Evolutionary conservation across 2,797 vertebrate species (phyloP), one percentile per base, ranked within the genome.

Genomic region (Oreortyx pictus): DNA sequence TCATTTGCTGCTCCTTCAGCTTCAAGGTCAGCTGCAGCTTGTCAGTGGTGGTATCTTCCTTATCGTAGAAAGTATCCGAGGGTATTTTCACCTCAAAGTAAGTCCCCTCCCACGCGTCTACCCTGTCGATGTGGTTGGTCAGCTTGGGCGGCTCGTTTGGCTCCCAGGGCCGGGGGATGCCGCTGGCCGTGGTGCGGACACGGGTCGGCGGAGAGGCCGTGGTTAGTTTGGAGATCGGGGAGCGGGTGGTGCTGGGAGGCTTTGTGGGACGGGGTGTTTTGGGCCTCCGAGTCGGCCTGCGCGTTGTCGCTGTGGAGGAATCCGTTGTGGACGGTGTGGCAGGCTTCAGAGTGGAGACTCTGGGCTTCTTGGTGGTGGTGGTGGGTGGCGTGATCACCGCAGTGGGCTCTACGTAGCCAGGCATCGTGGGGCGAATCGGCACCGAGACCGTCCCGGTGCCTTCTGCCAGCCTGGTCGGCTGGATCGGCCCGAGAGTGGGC

Each of bases 11-110:
- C 49, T 98, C 98, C 50, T 98, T 98, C 59, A 98, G 98, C 92
- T 98, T 99, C 96, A 99, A 93, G 33, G 98, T 99, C 88, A 99
- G 97, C 93, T 99, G 98, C 66, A 99, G 96, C 88, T 99, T 99
- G 96, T 99, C 99, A 0, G 99, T 99, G 23, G 99, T 99, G 50
- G 99, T 99, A 49, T 99, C 99, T 67, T 99, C 99, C 35, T 93
- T 96, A 95, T 99, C 99, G 1, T 98, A 99, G 97, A 99, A 99
- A 1, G 99, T 99, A 93, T 99, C 99, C 0, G 99, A 98, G 0
- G 99, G 98, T 92, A 99, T 99, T 96, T 99, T 99, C 37, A 99
- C 98, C 92, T 99, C 99, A 4, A 99, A 99, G 92, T 99, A 99
- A 1, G 99, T 99, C 65, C 99, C 99, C 14, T 99, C 98, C 98